These are phyloP conservation scores for Leptopilina boulardi DNA, from an alignment of 1,140 invertebrate genomes.

Conservation along the genomic window DNA sequence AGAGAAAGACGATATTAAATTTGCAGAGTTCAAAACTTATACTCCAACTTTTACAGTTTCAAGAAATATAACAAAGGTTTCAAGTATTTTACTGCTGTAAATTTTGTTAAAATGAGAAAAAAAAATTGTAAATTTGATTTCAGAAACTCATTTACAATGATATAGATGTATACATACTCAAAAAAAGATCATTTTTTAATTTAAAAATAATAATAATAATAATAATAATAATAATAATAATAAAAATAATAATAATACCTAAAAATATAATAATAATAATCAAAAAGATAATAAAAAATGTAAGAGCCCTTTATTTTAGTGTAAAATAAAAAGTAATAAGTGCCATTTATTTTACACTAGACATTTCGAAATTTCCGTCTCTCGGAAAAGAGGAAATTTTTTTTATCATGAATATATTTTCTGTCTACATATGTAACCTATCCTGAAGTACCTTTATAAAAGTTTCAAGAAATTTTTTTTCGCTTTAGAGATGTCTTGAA, in stretches of 20 bases:
- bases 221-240: too few relatives aligned
- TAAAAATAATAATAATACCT: too few relatives aligned
- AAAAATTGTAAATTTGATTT: background rate
- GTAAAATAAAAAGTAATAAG: background rate
- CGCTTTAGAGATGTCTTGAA: background rate
- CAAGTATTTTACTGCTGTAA: background rate
- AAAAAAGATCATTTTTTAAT: too few relatives aligned
- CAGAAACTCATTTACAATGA: background rate
- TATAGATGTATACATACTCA: background rate
- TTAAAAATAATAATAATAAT: too few relatives aligned
- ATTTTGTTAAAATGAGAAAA: background rate
- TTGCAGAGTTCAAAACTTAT: constrained; percentile 17
- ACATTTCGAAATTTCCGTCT: background rate
- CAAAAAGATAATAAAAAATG: too few relatives aligned
- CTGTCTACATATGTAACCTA: constrained; percentile 12
- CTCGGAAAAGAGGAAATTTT: background rate
- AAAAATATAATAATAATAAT: too few relatives aligned
- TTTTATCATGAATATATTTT: background rate
- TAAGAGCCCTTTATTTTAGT: too few relatives aligned
- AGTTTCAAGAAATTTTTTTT: constrained; percentile 6
- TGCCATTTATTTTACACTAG: background rate
- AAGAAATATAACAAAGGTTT: constrained; percentile 11
- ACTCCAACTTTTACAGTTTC: background rate
- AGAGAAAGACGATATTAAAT: constrained; percentile 10
- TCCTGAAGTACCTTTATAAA: background rate